Conservation (phyloP, 1,140 invertebrate species). For the Bombus waltoni region DNA sequence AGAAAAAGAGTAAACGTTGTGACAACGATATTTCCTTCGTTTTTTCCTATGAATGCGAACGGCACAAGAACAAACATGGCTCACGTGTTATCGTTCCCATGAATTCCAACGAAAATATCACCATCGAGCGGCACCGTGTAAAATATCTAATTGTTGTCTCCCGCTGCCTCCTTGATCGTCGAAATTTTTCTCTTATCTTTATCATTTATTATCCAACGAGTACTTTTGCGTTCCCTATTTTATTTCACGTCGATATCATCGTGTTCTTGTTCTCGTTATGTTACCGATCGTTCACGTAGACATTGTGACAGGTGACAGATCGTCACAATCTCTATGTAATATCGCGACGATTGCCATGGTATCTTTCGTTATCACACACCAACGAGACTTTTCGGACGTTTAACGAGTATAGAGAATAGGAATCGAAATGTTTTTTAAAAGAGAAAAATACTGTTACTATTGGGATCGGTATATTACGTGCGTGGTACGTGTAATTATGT, state of each 20-base stretch:
- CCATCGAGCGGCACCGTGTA: not conserved
- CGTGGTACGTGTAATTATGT: slow-evolving; percentile 4
- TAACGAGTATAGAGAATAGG: slow-evolving; percentile 74
- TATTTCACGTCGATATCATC: slow-evolving; percentile 2
- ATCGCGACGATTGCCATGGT: slow-evolving; percentile 14
- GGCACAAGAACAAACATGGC: not conserved
- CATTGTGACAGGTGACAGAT: slow-evolving; percentile 5
- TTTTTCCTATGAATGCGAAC: not conserved
- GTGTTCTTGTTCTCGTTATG: slow-evolving; percentile 16
- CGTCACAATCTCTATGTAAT: slow-evolving; percentile 5
- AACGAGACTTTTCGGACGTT: slow-evolving; percentile 71
- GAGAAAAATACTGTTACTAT: slow-evolving; percentile 76
- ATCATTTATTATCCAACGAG: not conserved
- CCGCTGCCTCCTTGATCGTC: not conserved
- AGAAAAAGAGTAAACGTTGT: not conserved
- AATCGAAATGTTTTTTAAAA: slow-evolving; percentile 74
- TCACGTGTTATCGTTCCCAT: not conserved
- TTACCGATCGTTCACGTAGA: not conserved
- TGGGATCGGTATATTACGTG: slow-evolving; percentile 62
- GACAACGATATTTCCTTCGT: not conserved
- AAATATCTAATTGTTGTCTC: not conserved
- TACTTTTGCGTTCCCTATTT: slow-evolving; percentile 57
- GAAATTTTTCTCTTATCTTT: not conserved
- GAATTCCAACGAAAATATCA: not conserved
- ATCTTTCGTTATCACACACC: slow-evolving; percentile 41